These are phyloP conservation scores for Gopherus evgoodei DNA, from an alignment of 2,113 vertebrate species.

Conservation along the genomic window DNA sequence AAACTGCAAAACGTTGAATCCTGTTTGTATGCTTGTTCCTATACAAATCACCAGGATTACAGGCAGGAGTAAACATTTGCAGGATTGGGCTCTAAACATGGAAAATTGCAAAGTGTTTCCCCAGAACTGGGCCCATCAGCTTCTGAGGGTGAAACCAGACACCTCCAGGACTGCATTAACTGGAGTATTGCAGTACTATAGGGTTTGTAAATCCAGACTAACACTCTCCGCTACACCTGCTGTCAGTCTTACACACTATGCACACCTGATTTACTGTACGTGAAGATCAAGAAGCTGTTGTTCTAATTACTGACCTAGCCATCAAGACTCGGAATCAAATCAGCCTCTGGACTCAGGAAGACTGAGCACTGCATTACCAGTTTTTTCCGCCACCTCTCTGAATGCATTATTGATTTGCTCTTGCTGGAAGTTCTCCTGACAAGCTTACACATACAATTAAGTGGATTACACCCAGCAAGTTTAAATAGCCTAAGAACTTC, in stretches of 20 bases:
- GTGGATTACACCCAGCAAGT: slow-evolving; percentile 54
- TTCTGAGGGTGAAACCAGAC: fast-evolving
- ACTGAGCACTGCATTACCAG: slow-evolving; percentile 4
- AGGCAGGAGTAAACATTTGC: fast-evolving
- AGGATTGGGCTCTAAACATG: fast-evolving
- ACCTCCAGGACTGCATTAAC: fast-evolving
- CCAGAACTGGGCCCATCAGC: fast-evolving
- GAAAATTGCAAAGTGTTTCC: fast-evolving
- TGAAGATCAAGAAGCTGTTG: not conserved
- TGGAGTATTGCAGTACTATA: fast-evolving
- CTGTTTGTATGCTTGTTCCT: fast-evolving
- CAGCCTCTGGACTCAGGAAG: not conserved
- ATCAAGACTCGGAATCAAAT: slow-evolving; percentile 5
- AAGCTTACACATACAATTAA: slow-evolving; percentile 69
- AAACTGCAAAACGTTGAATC: fast-evolving
- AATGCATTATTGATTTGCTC: slow-evolving; percentile 25
- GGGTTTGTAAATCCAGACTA: fast-evolving
- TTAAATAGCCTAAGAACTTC: slow-evolving; percentile 63
- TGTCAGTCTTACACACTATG: not conserved
- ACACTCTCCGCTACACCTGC: not conserved
- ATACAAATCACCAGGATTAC: no score
- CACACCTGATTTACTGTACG: not conserved
- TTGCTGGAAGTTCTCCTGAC: slow-evolving; percentile 53
- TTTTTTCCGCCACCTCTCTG: not conserved
- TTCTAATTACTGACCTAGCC: slow-evolving; percentile 14